Percentiles rank a stretch among this genome's conserved stretches.
Conservation (phyloP, 1,140 invertebrate genomes). For the Leptonema lineaticorne region DNA sequence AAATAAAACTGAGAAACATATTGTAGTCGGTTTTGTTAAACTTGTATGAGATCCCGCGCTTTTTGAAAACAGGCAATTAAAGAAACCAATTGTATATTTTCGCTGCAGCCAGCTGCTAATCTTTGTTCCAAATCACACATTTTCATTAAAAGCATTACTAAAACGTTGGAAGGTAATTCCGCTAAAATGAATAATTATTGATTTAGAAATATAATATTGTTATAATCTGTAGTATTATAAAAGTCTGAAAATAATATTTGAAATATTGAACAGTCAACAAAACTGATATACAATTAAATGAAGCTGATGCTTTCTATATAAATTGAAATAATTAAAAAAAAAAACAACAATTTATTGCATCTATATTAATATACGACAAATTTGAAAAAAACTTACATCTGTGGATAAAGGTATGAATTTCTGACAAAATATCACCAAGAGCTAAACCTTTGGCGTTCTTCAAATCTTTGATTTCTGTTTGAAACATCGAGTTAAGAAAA, state of each 20-base stretch:
- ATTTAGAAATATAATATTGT: too few species aligned
- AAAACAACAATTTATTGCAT: background rate
- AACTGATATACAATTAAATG: too few species aligned
- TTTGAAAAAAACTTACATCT: conserved; percentile 65
- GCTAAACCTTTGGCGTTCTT: conserved; percentile 88
- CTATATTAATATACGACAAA: conserved; percentile 20
- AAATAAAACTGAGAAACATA: too few species aligned
- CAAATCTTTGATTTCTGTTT: conserved; percentile 77
- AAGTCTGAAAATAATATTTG: too few species aligned
- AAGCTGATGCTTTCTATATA: too few species aligned
- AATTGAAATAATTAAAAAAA: background rate
- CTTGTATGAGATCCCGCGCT: conserved; percentile 60
- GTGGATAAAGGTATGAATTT: conserved; percentile 83
- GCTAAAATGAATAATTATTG: conserved; percentile 61
- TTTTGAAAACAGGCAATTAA: conserved; percentile 77
- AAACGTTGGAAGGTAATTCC: conserved; percentile 74
- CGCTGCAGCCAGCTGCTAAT: conserved; percentile 73
- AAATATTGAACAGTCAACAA: too few species aligned
- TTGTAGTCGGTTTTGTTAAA: too few species aligned
- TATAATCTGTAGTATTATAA: too few species aligned
- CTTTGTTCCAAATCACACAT: conserved; percentile 83
- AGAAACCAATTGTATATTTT: conserved; percentile 82
- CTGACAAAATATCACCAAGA: conserved; percentile 85
- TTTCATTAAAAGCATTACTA: conserved; percentile 75
- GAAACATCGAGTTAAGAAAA: background rate